phyloP scores from a whole-genome alignment of 37 sponge, comb jelly and placozoan species.

The Bolinopsis microptera region DNA sequence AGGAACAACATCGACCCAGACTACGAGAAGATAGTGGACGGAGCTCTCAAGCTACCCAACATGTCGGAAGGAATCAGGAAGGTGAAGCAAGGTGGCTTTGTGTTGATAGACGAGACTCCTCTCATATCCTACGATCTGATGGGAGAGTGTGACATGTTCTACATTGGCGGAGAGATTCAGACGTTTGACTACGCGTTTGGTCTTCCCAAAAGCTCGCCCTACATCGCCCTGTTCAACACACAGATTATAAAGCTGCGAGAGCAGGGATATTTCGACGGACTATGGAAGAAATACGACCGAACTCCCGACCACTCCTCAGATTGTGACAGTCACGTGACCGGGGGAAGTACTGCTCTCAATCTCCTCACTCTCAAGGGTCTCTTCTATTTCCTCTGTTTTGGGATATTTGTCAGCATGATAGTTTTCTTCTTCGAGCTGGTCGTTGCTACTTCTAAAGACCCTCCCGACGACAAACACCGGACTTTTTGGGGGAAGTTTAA shows the following conservation, averaged over 20 bases:
- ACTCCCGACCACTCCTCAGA: not conserved
- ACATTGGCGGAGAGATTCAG: constrained; percentile 40
- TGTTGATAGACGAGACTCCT: constrained; percentile 24
- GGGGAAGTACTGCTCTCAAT: not conserved
- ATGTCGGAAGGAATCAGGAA: not conserved
- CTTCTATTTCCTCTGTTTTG: not conserved
- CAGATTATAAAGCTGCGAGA: constrained; percentile 24
- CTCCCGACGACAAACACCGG: not conserved
- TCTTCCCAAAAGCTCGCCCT: constrained; percentile 24
- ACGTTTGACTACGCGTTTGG: constrained; percentile 45
- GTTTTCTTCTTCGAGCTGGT: not conserved
- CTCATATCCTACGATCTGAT: constrained; percentile 12
- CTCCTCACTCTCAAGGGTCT: not conserved
- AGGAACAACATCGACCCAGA: constrained; percentile 6
- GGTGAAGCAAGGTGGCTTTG: not conserved
- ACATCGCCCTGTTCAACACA: not conserved
- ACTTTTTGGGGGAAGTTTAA: not conserved
- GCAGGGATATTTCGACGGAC: not conserved
- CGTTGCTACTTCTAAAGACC: not conserved
- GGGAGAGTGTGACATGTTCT: constrained; percentile 58
- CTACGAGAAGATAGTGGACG: not conserved
- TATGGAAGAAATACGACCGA: constrained; percentile 27
- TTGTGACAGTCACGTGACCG: not conserved
- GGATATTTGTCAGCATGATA: not conserved
- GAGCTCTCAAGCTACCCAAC: not conserved